phyloP scores from a whole-genome alignment of 2,113 vertebrate species.

The Dissostichus mawsoni region DNA sequence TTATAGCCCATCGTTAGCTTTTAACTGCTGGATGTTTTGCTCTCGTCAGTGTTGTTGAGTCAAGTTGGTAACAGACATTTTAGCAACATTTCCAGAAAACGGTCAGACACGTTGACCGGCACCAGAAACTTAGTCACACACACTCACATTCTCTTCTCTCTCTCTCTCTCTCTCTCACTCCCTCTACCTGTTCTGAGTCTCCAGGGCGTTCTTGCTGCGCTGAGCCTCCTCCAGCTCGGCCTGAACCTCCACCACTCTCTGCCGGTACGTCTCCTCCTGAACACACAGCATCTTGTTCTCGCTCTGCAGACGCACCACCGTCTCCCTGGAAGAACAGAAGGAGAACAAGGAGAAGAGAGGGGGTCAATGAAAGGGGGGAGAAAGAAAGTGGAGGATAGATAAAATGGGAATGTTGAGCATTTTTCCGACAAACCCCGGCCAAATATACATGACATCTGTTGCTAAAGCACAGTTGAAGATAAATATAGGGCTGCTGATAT shows the following conservation, averaged over 20 bases:
- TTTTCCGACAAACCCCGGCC: constrained; percentile 22
- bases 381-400: background rate
- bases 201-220: constrained; percentile 86
- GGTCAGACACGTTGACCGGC: too few species aligned
- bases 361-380: background rate
- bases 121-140: background rate
- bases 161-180: background rate
- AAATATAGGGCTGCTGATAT: background rate
- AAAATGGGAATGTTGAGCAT: constrained; percentile 3
- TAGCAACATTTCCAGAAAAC: too few species aligned
- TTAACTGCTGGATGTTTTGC: too few species aligned
- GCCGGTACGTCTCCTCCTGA: constrained; percentile 87
- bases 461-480: background rate
- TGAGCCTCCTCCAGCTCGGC: constrained; percentile 88
- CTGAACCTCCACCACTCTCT: constrained; percentile 84
- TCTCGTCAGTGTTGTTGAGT: too few species aligned
- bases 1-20: too few species aligned
- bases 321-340: constrained; percentile 83
- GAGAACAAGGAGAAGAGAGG: background rate
- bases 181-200: constrained; percentile 88
- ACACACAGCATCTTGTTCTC: constrained; percentile 91
- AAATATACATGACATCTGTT: constrained; percentile 48
- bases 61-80: too few species aligned
- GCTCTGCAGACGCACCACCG: constrained; percentile 87
- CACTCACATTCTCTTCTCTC: background rate